Conservation (phyloP, 2,113 vertebrate genomes). For the Empidonax traillii region DNA sequence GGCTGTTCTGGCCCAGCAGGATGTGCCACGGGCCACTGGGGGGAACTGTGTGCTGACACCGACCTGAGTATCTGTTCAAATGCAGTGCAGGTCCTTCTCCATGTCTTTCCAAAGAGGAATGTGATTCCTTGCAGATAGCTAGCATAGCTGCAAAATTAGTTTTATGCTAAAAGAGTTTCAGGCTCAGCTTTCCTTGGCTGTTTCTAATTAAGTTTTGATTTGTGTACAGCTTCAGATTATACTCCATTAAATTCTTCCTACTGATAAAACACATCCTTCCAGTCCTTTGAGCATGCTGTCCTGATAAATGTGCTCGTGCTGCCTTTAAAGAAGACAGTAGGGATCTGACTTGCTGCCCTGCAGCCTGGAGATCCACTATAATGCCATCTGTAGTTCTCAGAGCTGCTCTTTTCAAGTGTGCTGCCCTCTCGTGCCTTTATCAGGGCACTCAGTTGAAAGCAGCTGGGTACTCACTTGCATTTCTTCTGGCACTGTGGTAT, state of each 20-base stretch:
- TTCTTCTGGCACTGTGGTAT: neutral
- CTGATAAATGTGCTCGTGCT: neutral
- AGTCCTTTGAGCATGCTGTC: neutral
- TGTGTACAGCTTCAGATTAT: neutral
- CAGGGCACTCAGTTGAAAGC: neutral
- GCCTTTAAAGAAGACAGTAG: neutral
- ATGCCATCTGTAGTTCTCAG: neutral
- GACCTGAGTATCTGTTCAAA: fast-evolving
- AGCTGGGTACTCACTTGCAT: neutral
- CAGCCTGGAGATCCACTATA: neutral
- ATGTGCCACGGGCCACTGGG: fast-evolving
- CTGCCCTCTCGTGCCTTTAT: constrained; percentile 12
- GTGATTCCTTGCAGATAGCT: neutral
- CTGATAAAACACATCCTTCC: neutral
- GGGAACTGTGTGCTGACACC: neutral
- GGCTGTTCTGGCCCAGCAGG: neutral
- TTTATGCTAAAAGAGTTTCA: neutral
- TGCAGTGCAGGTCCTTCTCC: neutral
- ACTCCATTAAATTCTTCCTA: neutral
- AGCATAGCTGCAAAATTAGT: neutral
- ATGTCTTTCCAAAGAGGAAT: neutral
- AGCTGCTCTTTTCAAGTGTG: neutral
- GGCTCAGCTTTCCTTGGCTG: neutral
- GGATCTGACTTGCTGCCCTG: neutral
- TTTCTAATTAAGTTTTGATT: constrained; percentile 1